These are phyloP conservation scores for Rhadinocentrus ornatus DNA, from an alignment of 2,797 vertebrate genomes.

Conservation along the genomic window DNA sequence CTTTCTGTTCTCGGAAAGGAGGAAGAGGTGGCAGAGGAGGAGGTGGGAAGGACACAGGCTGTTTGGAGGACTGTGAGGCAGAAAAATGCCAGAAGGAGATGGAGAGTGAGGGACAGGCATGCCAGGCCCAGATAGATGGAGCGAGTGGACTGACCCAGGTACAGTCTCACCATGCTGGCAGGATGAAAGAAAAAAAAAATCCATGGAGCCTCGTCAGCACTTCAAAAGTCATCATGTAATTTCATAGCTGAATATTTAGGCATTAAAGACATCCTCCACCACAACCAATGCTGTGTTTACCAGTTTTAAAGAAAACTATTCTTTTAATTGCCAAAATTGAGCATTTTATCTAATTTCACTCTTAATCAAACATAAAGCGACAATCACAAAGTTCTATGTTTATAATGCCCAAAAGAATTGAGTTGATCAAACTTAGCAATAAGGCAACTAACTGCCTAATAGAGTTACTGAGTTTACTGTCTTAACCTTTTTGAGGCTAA, in stretches of 20 bases:
- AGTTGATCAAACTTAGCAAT: no score
- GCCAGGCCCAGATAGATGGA: conserved; percentile 75
- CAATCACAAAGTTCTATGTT: no score
- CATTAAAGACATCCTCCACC: neutral
- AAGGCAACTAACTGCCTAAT: no score
- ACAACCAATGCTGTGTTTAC: neutral
- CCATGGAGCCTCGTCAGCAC: neutral
- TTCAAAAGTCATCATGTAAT: conserved; percentile 19
- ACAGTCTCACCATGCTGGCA: conserved; percentile 64
- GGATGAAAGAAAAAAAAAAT: conserved; percentile 26
- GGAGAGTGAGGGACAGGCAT: conserved; percentile 73
- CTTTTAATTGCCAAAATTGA: no score
- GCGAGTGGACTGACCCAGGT: conserved; percentile 58
- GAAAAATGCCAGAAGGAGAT: conserved; percentile 76
- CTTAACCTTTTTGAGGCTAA: no score
- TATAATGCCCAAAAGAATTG: no score
- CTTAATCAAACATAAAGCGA: no score
- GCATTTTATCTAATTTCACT: no score
- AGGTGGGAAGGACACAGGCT: conserved; percentile 57
- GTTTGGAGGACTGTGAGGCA: conserved; percentile 70
- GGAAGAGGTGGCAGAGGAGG: conserved; percentile 51
- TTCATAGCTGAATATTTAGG: neutral
- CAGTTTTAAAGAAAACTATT: no score
- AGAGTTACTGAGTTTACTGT: no score
- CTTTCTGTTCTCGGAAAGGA: conserved; percentile 35